Base-by-base conservation (phyloP, 2,113 vertebrate genomes). In the Sebastes fasciatus region DNA sequence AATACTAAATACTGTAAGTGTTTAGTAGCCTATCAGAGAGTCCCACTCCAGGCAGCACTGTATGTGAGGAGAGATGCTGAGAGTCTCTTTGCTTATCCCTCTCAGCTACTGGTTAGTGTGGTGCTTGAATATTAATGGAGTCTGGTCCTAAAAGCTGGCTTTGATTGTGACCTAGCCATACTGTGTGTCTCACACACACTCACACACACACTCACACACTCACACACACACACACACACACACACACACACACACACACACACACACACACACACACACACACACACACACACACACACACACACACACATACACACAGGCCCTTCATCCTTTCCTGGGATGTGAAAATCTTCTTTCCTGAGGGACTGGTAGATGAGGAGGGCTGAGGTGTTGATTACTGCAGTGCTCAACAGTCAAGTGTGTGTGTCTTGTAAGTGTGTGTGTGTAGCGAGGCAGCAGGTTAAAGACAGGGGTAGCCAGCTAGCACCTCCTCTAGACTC, bases 301-400 rank as follows among this genome's bases (percentile, higher is more conserved):
- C 61, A 67, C 77, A 55, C 21, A 48, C 68, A 48, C 40, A 48
- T 43, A 43, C 54, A 77, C 19, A 63, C 23, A 78, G 10, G 74
- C 62, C 68, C 74, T 76, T 81, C 79, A 85, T 88, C 77, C 69
- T 61, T 80, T 82, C 70, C 62, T 80, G 62, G 74, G 76, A 89
- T 82, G 77, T 88, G 76, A 88, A 88, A 83, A 87, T 88, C 67
- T 81, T 83, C 68, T 86, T 84, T 89, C 91, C 85, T 88, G 73
- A 69, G 90, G 84, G 91, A 85, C 77, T 86, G 64, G 19, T 66
- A 85, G 86, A 85, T 90, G 81, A 91, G 87, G 86, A 91, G 84
- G 64, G 82, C 79, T 86, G 88, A 91, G 93, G 90, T 95, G 94
- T 94, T 95, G 94, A 95, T 95, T 94, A 95, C 88, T 90, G 85